Base-by-base conservation (phyloP, 2,797 vertebrate genomes). In the Paratrypauchen microcephalus region DNA sequence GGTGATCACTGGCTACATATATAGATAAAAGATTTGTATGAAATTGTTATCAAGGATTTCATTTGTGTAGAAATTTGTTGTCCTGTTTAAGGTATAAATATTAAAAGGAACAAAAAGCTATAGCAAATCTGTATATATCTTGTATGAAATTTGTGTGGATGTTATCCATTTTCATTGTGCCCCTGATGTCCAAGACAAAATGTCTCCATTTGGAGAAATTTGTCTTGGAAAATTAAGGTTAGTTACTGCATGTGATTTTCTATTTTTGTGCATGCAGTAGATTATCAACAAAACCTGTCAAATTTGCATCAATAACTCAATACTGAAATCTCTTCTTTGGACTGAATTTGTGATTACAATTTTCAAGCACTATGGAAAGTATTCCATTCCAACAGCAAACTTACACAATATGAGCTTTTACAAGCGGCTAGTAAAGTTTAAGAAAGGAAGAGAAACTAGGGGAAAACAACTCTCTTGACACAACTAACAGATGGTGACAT, bases 361-460 rank as follows among this genome's bases (percentile, higher is more conserved):
- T 26, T 24, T 56, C 24, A 58, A 28, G 56, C 26, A 30, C 56
- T 18, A 19, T 28, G 5, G 28, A 60, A 36, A 60, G 58, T n/a
- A 6, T 8, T n/a, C 28, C 18, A 58, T 24, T 56, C 5, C 2
- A 18, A 58, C 16, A 69, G 9, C 28, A 30, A 48, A 41, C 21
- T 63, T 12, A 24, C 15, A 36, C 8, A 60, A 12, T 6, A 32
- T 47, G 12, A 32, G 21, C 28, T 11, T 21, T 41, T 16, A 39
- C 45, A 68, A 23, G 21, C 55, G 2, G 21, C 52, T 45, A 26
- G 45, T 66, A 58, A 83, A 72, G 55, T 45, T 26, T 62, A 70
- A 69, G 66, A 39, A 19, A 75, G 71, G 74, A 85, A 84, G 41
- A 47, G 65, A 78, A 77, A 84, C 54, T 60, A 50, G 15, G 18